Base-by-base conservation (phyloP, 2,797 vertebrate species). In the Hemitrygon akajei region DNA sequence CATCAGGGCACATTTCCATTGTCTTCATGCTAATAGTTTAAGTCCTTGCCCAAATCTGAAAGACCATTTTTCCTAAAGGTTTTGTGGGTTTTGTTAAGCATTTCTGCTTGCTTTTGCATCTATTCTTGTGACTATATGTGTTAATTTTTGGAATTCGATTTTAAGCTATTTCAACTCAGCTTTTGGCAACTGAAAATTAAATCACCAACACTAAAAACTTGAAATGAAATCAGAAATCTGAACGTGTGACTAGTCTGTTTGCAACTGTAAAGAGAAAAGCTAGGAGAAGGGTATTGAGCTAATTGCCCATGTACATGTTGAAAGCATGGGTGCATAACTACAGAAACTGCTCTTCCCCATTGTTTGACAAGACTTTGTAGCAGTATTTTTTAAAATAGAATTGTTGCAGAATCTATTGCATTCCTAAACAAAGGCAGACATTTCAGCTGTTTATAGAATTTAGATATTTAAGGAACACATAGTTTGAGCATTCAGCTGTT, bases 401-500 rank as follows among this genome's bases (percentile, higher is more conserved):
- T 91, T 40, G 63, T 71, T 22, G 37, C 63, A 71, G 89, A 91
- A 47, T 91, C 71, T 34, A 71, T 22, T 37, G 34, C 69, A 71
- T 91, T 91, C 66, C 89, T 91, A 25, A 37, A 40, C 63, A 71
- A 91, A 40, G 66, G n/a, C 60, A 60, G 86, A 20, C 86, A 30
- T 18, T 66, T 91, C 89, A 91, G 89, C 89, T 91, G 89, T 71
- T 91, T 91, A 40, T 71, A n/a, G 89, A 71, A 71, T 91, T 69
- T 91, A 34, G 34, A 91, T 71, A 91, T 71, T 40, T 71, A 91
- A 91, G 66, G 89, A 91, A 91, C 66, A 71, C 89, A 71, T 71
- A 37, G 66, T 91, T 91, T 91, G 71, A 71, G 71, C 66, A 91
- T 91, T 73, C 89, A 91, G 89, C 89, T 91, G 89, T 71, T 71